phyloP scores from a whole-genome alignment of 2,113 vertebrate genomes.

The Kryptolebias marmoratus region DNA sequence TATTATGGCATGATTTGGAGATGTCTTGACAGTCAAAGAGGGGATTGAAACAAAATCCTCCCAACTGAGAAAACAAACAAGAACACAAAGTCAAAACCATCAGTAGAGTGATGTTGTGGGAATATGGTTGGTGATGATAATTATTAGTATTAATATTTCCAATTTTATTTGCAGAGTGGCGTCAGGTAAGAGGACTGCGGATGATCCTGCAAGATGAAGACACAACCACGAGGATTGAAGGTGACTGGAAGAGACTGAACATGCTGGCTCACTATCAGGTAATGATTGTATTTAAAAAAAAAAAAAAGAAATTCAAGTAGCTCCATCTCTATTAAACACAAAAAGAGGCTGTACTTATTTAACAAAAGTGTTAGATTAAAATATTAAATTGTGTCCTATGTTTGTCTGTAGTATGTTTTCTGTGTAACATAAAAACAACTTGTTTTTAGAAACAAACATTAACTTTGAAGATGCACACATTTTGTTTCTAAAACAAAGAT shows the following conservation, averaged over 20 bases:
- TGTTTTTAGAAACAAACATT: no score
- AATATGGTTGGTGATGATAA: not conserved
- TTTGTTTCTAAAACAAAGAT: no score
- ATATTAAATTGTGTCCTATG: no score
- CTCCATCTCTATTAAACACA: no score
- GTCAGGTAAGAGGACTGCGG: conserved; percentile 91
- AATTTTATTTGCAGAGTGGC: conserved; percentile 87
- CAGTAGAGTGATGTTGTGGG: not conserved
- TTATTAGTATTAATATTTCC: not conserved
- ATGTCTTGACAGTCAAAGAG: conserved; percentile 15
- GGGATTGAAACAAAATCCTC: not conserved
- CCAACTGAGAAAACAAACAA: conserved; percentile 3
- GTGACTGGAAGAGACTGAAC: conserved; percentile 97
- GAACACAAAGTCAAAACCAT: conserved; percentile 9
- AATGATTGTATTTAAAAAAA: not conserved
- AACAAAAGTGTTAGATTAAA: no score
- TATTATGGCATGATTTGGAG: conserved; percentile 2
- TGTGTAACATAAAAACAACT: no score
- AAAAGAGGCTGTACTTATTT: no score
- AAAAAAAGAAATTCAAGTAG: no score
- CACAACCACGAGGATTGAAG: conserved; percentile 97
- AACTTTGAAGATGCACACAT: no score
- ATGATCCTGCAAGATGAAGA: conserved; percentile 96
- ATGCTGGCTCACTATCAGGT: conserved; percentile 85
- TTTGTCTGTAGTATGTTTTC: no score